A percentile compares a stretch with the other conserved stretches of the same genome.
These are phyloP conservation scores for Barbus barbus DNA, from an alignment of 2,113 vertebrate species.

Conservation along the genomic window DNA sequence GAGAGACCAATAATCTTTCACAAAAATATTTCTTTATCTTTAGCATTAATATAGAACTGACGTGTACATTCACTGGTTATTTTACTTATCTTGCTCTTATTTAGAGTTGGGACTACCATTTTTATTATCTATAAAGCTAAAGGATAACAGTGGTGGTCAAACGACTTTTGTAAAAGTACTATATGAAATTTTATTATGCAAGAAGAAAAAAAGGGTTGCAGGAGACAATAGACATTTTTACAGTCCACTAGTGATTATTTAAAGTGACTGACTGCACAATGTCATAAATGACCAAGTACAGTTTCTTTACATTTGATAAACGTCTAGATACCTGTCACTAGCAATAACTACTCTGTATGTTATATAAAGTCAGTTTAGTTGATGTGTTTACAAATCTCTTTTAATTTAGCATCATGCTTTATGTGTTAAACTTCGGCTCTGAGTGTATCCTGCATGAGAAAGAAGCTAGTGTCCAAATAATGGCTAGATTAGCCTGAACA, in stretches of 20 bases:
- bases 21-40: too few relatives aligned
- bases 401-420: neutral
- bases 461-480: constrained; percentile 77
- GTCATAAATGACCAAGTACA: neutral
- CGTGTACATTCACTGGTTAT: too few relatives aligned
- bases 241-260: neutral
- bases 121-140: too few relatives aligned
- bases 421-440: neutral
- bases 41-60: too few relatives aligned
- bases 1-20: too few relatives aligned
- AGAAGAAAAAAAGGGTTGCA: neutral
- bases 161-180: too few relatives aligned
- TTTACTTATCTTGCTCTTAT: too few relatives aligned
- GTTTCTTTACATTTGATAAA: neutral
- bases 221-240: neutral
- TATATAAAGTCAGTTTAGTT: neutral
- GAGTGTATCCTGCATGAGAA: constrained; percentile 74
- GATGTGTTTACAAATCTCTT: neutral
- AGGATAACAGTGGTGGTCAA: too few relatives aligned
- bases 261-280: neutral
- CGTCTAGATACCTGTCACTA: neutral
- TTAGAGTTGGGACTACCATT: too few relatives aligned
- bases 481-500: constrained; percentile 91
- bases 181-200: neutral
- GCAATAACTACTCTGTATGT: neutral